phyloP scores from a whole-genome alignment of 2,113 vertebrate species.

The Pangasianodon hypophthalmus region DNA sequence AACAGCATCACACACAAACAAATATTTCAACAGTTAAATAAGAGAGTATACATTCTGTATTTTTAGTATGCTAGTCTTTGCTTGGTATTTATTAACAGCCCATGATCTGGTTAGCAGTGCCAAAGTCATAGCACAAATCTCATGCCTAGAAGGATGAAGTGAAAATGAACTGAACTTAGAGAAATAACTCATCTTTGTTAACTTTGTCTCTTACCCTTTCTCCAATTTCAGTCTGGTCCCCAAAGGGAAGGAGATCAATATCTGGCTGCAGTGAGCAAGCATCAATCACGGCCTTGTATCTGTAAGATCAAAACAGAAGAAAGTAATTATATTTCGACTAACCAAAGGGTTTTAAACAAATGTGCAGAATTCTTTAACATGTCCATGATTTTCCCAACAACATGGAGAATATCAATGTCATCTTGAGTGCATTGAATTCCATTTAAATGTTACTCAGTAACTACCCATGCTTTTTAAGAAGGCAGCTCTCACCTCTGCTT shows the following conservation, averaged over 20 bases:
- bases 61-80: constrained; percentile 23
- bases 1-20: constrained; percentile 37
- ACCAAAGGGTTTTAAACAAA: neutral
- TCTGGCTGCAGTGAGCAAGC: constrained; percentile 97
- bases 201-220: constrained; percentile 79
- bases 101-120: constrained; percentile 39
- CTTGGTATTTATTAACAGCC: constrained; percentile 23
- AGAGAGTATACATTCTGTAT: neutral
- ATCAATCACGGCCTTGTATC: constrained; percentile 96
- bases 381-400: neutral
- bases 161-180: neutral
- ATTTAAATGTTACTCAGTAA: neutral
- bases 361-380: neutral
- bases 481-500: constrained; percentile 85
- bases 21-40: neutral
- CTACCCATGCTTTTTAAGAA: neutral
- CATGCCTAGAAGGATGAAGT: constrained; percentile 4
- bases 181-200: neutral
- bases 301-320: constrained; percentile 58
- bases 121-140: constrained; percentile 20
- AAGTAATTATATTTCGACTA: neutral
- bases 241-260: constrained; percentile 93
- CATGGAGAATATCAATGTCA: neutral
- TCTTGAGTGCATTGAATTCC: neutral
- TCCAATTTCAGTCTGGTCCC: constrained; percentile 99